Conservation (phyloP, 2,888 invertebrate species). For the Rhamphomyia laevipes region DNA sequence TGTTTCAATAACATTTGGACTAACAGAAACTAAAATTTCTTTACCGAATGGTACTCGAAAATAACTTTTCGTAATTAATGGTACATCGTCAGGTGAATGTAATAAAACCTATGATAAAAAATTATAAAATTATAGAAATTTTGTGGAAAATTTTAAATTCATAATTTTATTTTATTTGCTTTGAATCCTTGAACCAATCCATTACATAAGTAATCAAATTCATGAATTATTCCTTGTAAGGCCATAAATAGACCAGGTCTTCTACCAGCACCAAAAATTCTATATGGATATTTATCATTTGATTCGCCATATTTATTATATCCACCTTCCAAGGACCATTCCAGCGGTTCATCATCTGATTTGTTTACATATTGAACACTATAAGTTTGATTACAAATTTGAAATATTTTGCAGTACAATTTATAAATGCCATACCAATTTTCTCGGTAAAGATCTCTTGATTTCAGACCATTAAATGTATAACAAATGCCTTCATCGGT, state of each 20-base stretch:
- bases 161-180: slow-evolving; percentile 34
- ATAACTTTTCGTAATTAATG: slow-evolving; percentile 53
- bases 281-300: slow-evolving; percentile 52
- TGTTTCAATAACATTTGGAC: slow-evolving; percentile 64
- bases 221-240: slow-evolving; percentile 45
- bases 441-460: slow-evolving; percentile 43
- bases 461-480: slow-evolving; percentile 52
- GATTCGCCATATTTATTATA: slow-evolving; percentile 42
- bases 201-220: slow-evolving; percentile 56
- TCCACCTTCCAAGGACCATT: slow-evolving; percentile 55
- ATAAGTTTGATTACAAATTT: background rate
- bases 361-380: background rate
- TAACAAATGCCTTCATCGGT: slow-evolving; percentile 61
- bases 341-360: background rate
- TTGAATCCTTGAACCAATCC: slow-evolving; percentile 66
- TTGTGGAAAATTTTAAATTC: too few species aligned
- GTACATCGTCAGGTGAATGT: slow-evolving; percentile 58
- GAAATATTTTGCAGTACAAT: too few species aligned
- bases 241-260: slow-evolving; percentile 54
- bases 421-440: background rate
- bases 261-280: slow-evolving; percentile 55
- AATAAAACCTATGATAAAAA: slow-evolving; percentile 46
- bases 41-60: slow-evolving; percentile 55
- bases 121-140: background rate
- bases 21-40: slow-evolving; percentile 55